A percentile compares a stretch with the other conserved stretches of the same genome.
These are phyloP conservation scores for Lasiommata megera DNA, from an alignment of 2,888 invertebrate species.

Conservation along the genomic window DNA sequence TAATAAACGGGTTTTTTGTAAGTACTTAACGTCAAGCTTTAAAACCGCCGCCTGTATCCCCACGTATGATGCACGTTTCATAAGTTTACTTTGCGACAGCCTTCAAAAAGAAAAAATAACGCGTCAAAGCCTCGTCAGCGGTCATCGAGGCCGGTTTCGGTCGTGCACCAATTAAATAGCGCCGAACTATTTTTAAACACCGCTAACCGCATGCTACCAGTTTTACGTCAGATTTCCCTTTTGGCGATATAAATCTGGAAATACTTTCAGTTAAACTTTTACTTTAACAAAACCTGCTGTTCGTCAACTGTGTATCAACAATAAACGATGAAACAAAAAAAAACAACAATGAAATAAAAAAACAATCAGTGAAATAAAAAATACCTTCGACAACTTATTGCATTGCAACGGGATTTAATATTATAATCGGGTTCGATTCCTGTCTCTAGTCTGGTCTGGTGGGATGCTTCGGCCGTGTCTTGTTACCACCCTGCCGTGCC, in stretches of 20 bases:
- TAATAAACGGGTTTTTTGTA: background rate
- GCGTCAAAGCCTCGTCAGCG: background rate
- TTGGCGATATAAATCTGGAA: background rate
- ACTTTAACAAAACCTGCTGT: too few species aligned
- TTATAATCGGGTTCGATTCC: too few species aligned
- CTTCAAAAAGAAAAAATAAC: constrained; percentile 1
- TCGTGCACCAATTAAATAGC: background rate
- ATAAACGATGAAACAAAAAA: too few species aligned
- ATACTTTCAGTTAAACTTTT: too few species aligned
- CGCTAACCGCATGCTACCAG: background rate
- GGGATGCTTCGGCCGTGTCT: too few species aligned
- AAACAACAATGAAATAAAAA: too few species aligned
- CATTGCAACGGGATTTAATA: too few species aligned
- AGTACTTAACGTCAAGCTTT: background rate
- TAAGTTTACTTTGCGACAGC: background rate
- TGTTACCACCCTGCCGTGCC: too few species aligned
- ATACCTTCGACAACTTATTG: too few species aligned
- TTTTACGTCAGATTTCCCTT: background rate
- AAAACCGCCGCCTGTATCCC: background rate
- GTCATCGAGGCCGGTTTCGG: background rate
- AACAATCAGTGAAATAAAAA: too few species aligned
- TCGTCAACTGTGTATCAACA: too few species aligned
- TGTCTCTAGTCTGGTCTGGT: too few species aligned
- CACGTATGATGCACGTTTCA: background rate
- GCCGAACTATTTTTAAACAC: constrained; percentile 1